Evolutionary conservation across 2,113 vertebrate species (phyloP), one percentile per base, ranked within the genome.

Genomic region (Okapia johnstoni): DNA sequence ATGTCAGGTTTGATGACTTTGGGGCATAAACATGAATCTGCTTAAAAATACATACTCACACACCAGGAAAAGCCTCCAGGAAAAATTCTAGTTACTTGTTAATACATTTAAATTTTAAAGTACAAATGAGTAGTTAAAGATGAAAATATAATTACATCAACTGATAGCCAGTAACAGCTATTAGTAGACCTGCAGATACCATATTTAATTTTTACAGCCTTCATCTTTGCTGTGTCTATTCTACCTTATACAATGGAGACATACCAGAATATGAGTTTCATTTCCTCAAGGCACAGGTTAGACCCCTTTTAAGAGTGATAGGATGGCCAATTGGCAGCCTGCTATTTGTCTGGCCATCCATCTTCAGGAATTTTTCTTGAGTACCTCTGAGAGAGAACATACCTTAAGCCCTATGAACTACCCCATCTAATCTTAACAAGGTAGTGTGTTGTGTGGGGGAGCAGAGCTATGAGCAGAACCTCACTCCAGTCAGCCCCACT

Each of bases 21-120:
- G 16, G 23, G 23, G 11, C 16, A 89, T 58, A 55, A 93, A 90
- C 13, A 81, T 26, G 48, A 79, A 17, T 54, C 21, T 50, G 5
- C 57, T 85, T 80, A 77, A 57, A 54, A 70, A 52, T 26, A 90
- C 28, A 79, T 11, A 90, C 2, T 7, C 54, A 87, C 40, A 50
- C 8, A 73, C 26, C 36, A 79, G 70, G 43, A 93, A 86, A 90
- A 23, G 5, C 40, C 43, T 91, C 1, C 17, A 52, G 57, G 52
- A 97, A 92, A 48, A 36, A 92, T 46, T 92, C 40, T 87, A 40
- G 84, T 96, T 95, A 36, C 87, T 80, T 77, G 48, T 90, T 95
- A 57, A 79, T 25, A 76, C 6, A 76, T 81, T 85, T 90, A 76
- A 61, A 83, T 94, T 84, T 88, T 66, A 66, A 95, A 28, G 10